A percentile compares a stretch with the other conserved stretches of the same genome.
These are phyloP conservation scores for Stratiomys singularior DNA, from an alignment of 2,888 invertebrate species.

Conservation along the genomic window DNA sequence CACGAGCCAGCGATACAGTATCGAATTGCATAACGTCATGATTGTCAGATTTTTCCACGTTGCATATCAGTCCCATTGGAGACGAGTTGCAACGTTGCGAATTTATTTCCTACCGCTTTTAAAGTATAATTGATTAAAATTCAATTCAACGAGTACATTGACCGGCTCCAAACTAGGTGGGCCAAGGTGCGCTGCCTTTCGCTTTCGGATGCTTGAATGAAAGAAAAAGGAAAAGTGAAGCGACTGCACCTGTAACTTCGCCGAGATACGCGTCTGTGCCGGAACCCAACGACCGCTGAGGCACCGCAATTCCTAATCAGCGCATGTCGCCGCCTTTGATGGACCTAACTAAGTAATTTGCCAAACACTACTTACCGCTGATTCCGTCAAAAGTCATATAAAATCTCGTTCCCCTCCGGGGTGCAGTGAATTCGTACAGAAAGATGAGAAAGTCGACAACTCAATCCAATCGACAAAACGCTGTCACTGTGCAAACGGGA, in stretches of 20 bases:
- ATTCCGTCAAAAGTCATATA: conserved; percentile 97
- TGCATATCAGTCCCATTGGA: background rate
- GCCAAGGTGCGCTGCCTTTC: background rate
- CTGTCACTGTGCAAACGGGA: conserved; percentile 21
- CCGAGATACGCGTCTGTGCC: background rate
- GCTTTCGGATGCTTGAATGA: conserved; percentile 1
- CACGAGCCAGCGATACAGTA: background rate
- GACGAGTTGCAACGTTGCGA: background rate
- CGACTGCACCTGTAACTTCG: background rate
- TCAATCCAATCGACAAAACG: conserved; percentile 1
- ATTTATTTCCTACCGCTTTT: background rate
- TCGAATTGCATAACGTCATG: conserved; percentile 9
- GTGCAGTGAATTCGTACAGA: conserved; percentile 62
- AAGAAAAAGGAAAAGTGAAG: conserved; percentile 40
- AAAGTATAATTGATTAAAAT: background rate
- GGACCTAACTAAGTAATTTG: too few species aligned
- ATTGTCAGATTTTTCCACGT: conserved; percentile 16
- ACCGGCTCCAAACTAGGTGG: conserved; percentile 4
- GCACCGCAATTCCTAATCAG: too few species aligned
- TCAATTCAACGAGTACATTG: background rate
- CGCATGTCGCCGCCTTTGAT: too few species aligned
- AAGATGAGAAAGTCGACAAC: conserved; percentile 51
- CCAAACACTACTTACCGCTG: conserved; percentile 77
- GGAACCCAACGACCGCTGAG: background rate
- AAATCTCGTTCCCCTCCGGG: conserved; percentile 69